Conservation (phyloP, 2,797 vertebrate species). For the Myripristis jacobus region DNA sequence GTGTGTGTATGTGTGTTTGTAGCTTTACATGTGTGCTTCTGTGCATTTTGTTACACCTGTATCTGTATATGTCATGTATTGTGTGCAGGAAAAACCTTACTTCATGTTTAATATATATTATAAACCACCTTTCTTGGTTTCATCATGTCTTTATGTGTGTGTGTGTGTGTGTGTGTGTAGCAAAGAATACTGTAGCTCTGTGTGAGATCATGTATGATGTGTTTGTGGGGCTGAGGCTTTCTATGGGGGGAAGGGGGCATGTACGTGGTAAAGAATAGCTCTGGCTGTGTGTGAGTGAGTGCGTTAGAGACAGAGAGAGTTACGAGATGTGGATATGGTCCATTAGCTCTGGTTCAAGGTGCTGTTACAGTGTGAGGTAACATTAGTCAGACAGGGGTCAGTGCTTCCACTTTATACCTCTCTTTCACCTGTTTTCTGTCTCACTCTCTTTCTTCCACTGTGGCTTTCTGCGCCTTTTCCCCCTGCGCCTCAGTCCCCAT, state of each 20-base stretch:
- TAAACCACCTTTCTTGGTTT: neutral
- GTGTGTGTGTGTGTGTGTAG: neutral
- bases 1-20: conserved; percentile 2
- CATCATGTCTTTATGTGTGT: neutral
- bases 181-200: too few relatives aligned
- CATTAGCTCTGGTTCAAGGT: conserved; percentile 67
- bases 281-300: conserved; percentile 12
- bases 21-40: neutral
- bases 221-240: too few relatives aligned
- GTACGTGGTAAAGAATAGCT: conserved; percentile 13
- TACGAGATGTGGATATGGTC: conserved; percentile 47
- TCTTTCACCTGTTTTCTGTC: conserved; percentile 38
- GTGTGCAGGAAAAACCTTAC: neutral
- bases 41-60: too few relatives aligned
- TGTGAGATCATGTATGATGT: too few relatives aligned
- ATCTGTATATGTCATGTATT: neutral
- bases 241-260: neutral
- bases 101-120: neutral
- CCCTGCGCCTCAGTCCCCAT: conserved; percentile 5
- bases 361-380: conserved; percentile 36
- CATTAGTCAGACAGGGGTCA: conserved; percentile 68
- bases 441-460: conserved; percentile 28
- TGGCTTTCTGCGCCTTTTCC: conserved; percentile 26
- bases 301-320: conserved; percentile 10
- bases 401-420: conserved; percentile 52